phyloP scores from a whole-genome alignment of 1,140 invertebrate genomes.

The Solenopsis fugax region DNA sequence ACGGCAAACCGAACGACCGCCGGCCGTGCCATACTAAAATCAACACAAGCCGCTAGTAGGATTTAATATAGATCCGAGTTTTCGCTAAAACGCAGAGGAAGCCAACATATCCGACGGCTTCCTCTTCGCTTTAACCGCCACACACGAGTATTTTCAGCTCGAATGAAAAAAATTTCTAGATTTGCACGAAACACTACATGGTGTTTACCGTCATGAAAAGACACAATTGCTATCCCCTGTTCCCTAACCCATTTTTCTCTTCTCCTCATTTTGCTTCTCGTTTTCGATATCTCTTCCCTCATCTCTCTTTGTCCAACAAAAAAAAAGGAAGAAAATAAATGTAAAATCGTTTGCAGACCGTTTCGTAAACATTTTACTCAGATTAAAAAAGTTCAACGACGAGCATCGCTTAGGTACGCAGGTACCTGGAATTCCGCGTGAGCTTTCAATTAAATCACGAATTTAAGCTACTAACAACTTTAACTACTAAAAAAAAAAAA shows the following conservation, averaged over 20 bases:
- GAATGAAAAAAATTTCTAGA: slow-evolving; percentile 24
- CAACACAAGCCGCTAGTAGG: slow-evolving; percentile 50
- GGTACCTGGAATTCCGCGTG: slow-evolving; percentile 39
- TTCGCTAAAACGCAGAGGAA: slow-evolving; percentile 36
- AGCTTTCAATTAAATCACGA: slow-evolving; percentile 62
- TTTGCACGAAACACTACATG: neutral
- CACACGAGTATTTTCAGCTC: slow-evolving; percentile 34
- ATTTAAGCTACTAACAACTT: slow-evolving; percentile 58
- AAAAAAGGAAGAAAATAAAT: neutral
- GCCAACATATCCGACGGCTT: slow-evolving; percentile 27
- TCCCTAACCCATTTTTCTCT: neutral
- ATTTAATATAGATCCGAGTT: slow-evolving; percentile 63
- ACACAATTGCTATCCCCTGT: neutral
- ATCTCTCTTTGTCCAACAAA: neutral
- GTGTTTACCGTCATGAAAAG: slow-evolving; percentile 54
- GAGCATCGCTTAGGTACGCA: slow-evolving; percentile 32
- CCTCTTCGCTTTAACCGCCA: slow-evolving; percentile 4
- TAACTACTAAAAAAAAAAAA: slow-evolving; percentile 31
- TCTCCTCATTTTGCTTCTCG: neutral
- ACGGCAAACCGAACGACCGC: slow-evolving; percentile 53
- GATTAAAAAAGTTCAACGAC: slow-evolving; percentile 72
- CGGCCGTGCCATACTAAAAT: slow-evolving; percentile 50
- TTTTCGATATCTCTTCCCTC: neutral
- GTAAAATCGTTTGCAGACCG: slow-evolving; percentile 16
- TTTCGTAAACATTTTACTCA: slow-evolving; percentile 70